A percentile compares a stretch with the other conserved stretches of the same genome.
phyloP scores from a whole-genome alignment of 2,113 vertebrate genomes.

The Dunckerocampus dactyliophorus region DNA sequence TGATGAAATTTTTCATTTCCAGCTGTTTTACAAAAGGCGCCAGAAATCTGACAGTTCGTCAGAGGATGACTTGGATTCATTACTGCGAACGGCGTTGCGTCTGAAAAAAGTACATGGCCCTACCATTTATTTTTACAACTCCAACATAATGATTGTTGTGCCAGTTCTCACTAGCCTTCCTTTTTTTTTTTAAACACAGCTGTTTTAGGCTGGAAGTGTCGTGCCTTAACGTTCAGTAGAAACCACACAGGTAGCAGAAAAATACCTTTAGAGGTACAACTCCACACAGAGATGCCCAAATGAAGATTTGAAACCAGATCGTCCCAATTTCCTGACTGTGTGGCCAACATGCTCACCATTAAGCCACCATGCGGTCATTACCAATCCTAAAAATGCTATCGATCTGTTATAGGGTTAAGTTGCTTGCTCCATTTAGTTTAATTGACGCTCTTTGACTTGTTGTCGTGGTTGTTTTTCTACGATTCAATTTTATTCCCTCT shows the following conservation, averaged over 20 bases:
- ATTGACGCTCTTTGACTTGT: conserved; percentile 9
- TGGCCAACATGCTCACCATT: too few relatives aligned
- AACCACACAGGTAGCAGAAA: too few relatives aligned
- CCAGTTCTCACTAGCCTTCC: conserved; percentile 6
- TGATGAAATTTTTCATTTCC: conserved; percentile 45
- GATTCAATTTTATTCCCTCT: conserved; percentile 16
- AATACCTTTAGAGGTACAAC: too few relatives aligned
- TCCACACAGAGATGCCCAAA: too few relatives aligned
- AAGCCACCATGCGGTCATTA: neutral
- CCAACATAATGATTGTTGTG: conserved; percentile 21
- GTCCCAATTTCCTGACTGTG: too few relatives aligned
- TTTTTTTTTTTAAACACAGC: too few relatives aligned
- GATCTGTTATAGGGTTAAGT: neutral
- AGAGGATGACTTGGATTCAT: conserved; percentile 22
- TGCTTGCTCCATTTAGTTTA: conserved; percentile 6
- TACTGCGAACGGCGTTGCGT: conserved; percentile 20
- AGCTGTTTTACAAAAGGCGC: conserved; percentile 32
- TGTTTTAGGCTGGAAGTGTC: neutral
- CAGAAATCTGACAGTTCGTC: conserved; percentile 19
- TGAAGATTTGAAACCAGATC: too few relatives aligned
- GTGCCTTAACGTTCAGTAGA: too few relatives aligned
- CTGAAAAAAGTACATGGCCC: conserved; percentile 14
- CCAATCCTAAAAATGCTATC: neutral
- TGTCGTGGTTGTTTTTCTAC: neutral
- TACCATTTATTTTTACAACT: conserved; percentile 21